phyloP scores from a whole-genome alignment of 2,888 invertebrate genomes.

The Linnaemya tessellans region DNA sequence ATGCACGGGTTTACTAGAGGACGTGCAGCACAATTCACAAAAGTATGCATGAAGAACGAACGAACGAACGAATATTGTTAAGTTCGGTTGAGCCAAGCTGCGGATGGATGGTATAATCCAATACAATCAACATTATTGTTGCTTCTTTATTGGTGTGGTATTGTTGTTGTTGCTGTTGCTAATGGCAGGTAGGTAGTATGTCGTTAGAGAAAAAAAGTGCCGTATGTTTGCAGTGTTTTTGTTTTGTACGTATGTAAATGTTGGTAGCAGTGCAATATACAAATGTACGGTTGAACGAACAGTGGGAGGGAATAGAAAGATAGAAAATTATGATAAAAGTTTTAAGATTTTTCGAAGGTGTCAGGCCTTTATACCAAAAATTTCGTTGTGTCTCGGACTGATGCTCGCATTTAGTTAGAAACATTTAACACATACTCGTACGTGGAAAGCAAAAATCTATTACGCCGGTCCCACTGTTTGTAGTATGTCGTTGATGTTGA shows the following conservation, averaged over 20 bases:
- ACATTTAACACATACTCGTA: too few species aligned
- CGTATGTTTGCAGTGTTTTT: constrained; percentile 50
- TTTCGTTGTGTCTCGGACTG: too few species aligned
- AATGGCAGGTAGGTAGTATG: constrained; percentile 9
- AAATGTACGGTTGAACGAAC: constrained; percentile 2
- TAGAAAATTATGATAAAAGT: too few species aligned
- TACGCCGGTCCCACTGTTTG: constrained; percentile 19
- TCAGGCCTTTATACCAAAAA: too few species aligned
- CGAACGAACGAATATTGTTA: background rate
- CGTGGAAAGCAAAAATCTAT: background rate
- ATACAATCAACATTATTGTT: constrained; percentile 33
- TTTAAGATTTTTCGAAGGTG: too few species aligned
- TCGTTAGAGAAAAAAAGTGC: constrained; percentile 27
- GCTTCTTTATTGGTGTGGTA: constrained; percentile 26
- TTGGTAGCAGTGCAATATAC: constrained; percentile 9
- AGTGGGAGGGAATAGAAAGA: constrained; percentile 22
- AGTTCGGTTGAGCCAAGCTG: constrained; percentile 18
- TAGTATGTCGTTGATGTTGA: constrained; percentile 61
- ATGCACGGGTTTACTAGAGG: constrained; percentile 12
- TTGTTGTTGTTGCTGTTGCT: constrained; percentile 24
- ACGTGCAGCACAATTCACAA: constrained; percentile 10
- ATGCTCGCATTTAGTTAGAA: background rate
- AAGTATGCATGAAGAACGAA: background rate
- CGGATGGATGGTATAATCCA: constrained; percentile 20
- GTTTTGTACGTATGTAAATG: constrained; percentile 12